phyloP scores from a whole-genome alignment of 2,888 invertebrate genomes.

The Xestia xanthographa region DNA sequence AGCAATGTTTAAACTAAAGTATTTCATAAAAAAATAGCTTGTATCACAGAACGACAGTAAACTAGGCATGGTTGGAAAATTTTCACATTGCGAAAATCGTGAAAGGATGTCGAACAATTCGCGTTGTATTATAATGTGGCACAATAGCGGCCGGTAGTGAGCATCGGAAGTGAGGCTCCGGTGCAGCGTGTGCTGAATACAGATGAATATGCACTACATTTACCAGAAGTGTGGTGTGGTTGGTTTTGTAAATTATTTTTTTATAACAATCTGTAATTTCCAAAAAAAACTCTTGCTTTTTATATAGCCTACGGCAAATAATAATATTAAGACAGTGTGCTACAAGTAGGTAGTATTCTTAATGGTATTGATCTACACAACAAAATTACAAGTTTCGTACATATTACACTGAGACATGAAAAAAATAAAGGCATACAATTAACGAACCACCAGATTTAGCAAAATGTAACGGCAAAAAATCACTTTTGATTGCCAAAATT shows the following conservation, averaged over 20 bases:
- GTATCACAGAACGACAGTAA: not conserved
- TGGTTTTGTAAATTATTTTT: no score
- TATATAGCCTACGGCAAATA: not conserved
- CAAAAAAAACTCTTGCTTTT: not conserved
- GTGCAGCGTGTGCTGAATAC: not conserved
- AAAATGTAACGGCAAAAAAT: no score
- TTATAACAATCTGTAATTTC: no score
- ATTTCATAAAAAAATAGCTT: not conserved
- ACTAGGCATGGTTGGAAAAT: slow-evolving; percentile 42
- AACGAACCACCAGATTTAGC: no score
- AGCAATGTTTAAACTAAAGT: not conserved
- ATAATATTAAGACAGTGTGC: not conserved
- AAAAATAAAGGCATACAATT: no score
- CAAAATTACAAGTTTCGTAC: not conserved
- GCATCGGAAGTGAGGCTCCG: slow-evolving; percentile 44
- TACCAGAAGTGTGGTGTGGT: not conserved
- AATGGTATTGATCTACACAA: not conserved
- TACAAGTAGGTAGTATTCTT: no score
- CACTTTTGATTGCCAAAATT: no score
- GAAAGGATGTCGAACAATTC: no score
- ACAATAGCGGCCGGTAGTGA: slow-evolving; percentile 47
- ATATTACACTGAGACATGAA: not conserved
- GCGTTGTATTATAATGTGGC: no score
- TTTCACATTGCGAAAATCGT: slow-evolving; percentile 55
- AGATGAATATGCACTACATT: not conserved